Base-by-base conservation (phyloP, 2,888 invertebrate species). In the Drosophila sordidula region DNA sequence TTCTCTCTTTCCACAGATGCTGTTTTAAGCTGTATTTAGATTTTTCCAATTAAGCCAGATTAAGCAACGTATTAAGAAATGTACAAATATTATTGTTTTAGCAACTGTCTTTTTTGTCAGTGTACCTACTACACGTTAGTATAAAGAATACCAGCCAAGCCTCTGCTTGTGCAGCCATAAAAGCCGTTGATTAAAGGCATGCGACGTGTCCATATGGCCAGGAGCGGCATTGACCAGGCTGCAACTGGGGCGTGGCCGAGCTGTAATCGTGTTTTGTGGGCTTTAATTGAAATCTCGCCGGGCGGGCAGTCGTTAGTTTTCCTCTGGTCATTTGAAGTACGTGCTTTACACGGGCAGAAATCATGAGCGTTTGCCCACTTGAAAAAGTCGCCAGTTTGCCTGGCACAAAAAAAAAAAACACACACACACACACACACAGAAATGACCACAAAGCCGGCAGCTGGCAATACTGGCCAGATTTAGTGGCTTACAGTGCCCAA, bases 211-310 rank as follows among this genome's bases (percentile, higher is more conserved):
- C 83, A 84, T 78, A 62, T 72, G 75, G 68, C 47, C 68, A 47
- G 45, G 44, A 44, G 12, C 14, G 26, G 34, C 34, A 34, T 12
- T 34, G 44, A 44, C 8, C n/a, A 32, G 18, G 25, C 34, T 34
- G 34, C 34, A 22, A 42, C 32, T 50, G 70, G 34, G 12, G 51
- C 36, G 46, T 36, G 67, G 50, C 16, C 46, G 55, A 38, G 45
- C 51, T 56, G 56, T 62, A 72, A 75, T 65, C 57, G 68, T 68
- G 66, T 64, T 70, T 29, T 59, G 51, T 45, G 55, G 62, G 66
- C 72, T 74, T 87, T 85, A 84, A 84, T 84, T 84, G 83, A 84
- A 84, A 84, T 87, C 83, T 79, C 74, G 70, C 70, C 75, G 58
- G 69, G 59, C 70, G 29, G 47, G 59, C 70, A 69, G 64, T 55